Base-by-base conservation (phyloP, 1,140 invertebrate species). In the Ruditapes philippinarum region DNA sequence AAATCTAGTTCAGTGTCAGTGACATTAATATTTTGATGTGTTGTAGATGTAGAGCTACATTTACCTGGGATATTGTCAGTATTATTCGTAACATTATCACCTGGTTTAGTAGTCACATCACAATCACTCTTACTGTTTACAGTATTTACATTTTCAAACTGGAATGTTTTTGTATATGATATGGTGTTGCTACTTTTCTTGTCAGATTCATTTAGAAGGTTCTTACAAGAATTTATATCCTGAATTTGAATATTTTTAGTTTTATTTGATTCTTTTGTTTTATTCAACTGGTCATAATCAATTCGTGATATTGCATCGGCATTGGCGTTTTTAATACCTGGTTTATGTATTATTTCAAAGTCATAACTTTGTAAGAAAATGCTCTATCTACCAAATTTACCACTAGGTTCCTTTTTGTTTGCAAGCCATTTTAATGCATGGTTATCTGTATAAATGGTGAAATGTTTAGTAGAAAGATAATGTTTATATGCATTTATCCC, bases 401-500 rank as follows among this genome's bases (percentile, higher is more conserved):
- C 65, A 33, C 17, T 49, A 14, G 42, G 65, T 0, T 68, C 81
- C 31, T 70, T 83, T 49, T 70, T 49, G 0, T n/a, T 49, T 17
- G 33, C 73, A 19, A 91, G 45, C 62, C 68, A 89, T 78, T 62
- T 81, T 0, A 91, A 45, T n/a, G 84, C 84, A 60, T 38, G 28
- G 45, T 90, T 89, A 70, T 91, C 91, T 40, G 87, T 91, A n/a
- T 62, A 70, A 11, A 91, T 28, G 5, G 17, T 83, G 45, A 91
- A 91, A 19, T 42, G 40, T 31, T 9, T 62, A 38, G 31, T 11
- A 31, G 89, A 51, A 19, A 92, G 60, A 70, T 85, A 92, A 17
- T 82, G 86, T 25, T 86, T 79, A 68, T 70, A 91, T 19, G 31
- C 33, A 31, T 68, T 86, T 17, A 92, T 73, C 1, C 86, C 86